These are phyloP conservation scores for Augiades crinisus DNA, from an alignment of 2,888 invertebrate species.

Conservation along the genomic window DNA sequence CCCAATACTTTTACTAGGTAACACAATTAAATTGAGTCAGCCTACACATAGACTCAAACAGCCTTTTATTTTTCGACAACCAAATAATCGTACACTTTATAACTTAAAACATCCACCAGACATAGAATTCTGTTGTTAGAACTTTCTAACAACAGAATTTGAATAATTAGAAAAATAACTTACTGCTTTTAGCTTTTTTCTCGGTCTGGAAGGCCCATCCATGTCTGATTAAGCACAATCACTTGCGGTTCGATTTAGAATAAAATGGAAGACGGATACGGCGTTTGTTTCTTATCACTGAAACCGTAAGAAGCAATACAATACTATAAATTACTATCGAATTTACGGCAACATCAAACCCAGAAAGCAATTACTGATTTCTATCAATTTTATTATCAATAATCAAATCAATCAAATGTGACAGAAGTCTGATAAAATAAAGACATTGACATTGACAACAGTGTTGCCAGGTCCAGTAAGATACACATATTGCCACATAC, in stretches of 20 bases:
- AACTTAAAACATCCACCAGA: too few relatives aligned
- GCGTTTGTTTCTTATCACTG: neutral
- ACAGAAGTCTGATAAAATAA: neutral
- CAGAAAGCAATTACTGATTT: too few relatives aligned
- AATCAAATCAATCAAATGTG: neutral
- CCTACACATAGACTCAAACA: too few relatives aligned
- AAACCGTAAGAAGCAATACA: neutral
- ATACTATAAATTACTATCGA: neutral
- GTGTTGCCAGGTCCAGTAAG: neutral
- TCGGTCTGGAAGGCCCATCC: constrained; percentile 68
- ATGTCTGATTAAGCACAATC: constrained; percentile 37
- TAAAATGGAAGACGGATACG: neutral
- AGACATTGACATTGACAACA: neutral
- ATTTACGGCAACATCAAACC: neutral
- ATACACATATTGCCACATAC: too few relatives aligned
- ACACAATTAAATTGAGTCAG: too few relatives aligned
- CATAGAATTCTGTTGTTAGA: too few relatives aligned
- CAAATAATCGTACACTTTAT: too few relatives aligned
- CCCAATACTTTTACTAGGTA: too few relatives aligned
- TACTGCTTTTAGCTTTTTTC: constrained; percentile 74
- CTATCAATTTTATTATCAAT: too few relatives aligned
- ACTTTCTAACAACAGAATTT: too few relatives aligned
- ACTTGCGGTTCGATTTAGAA: neutral
- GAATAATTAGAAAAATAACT: constrained; percentile 47
- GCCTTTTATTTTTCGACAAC: too few relatives aligned